Evolutionary conservation across 2,888 invertebrate genomes (phyloP).

Genomic region (Idaea straminata): DNA sequence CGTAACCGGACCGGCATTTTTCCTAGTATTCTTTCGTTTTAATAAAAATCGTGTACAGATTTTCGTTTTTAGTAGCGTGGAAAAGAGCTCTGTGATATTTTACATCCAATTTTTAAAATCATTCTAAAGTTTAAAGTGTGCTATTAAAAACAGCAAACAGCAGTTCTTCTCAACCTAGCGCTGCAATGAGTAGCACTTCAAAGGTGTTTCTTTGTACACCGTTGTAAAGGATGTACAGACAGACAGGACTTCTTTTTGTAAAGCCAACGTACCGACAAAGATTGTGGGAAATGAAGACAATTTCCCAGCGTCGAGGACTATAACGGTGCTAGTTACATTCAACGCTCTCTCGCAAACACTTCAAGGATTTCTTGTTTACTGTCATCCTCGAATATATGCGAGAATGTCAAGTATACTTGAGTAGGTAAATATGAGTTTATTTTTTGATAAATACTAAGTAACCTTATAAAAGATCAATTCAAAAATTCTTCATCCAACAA

Average conservation of each 20-base stretch:
- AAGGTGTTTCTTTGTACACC: conserved; percentile 49
- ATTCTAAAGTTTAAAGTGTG: background rate
- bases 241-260: conserved; percentile 36
- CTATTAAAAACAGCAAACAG: background rate
- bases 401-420: too few species aligned
- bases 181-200: conserved; percentile 32
- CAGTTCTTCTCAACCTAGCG: background rate
- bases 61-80: too few species aligned
- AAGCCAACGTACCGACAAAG: conserved; percentile 38
- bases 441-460: too few species aligned
- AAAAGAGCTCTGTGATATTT: too few species aligned
- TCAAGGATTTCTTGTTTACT: conserved; percentile 18
- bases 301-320: conserved; percentile 38
- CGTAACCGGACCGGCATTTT: too few species aligned
- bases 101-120: background rate
- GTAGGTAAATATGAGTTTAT: background rate
- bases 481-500: too few species aligned
- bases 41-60: too few species aligned
- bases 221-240: conserved; percentile 42
- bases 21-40: too few species aligned
- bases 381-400: background rate
- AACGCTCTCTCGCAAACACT: conserved; percentile 31
- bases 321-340: conserved; percentile 38
- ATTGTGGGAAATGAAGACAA: conserved; percentile 53
- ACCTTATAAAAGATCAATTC: too few species aligned